phyloP scores from a whole-genome alignment of 2,113 vertebrate genomes.

The Halichoeres trimaculatus region DNA sequence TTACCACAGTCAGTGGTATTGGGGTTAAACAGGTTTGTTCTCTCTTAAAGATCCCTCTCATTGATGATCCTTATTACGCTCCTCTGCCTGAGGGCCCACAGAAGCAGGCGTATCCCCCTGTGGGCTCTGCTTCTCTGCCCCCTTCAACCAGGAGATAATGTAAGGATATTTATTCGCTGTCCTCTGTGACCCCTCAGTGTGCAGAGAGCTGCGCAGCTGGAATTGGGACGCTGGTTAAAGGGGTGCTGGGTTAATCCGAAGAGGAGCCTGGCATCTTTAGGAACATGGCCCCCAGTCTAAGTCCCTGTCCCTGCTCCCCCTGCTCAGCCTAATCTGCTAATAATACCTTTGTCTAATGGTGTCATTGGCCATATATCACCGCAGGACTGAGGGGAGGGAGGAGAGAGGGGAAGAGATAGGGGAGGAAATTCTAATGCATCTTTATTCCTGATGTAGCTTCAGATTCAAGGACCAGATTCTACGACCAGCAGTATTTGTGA shows the following conservation, averaged over 20 bases:
- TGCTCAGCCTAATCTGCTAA: slow-evolving; percentile 83
- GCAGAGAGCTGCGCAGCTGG: slow-evolving; percentile 76
- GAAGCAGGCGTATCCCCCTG: slow-evolving; percentile 52
- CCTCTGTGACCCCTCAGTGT: slow-evolving; percentile 81
- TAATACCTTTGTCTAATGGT: slow-evolving; percentile 87
- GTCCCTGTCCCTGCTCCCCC: slow-evolving; percentile 60
- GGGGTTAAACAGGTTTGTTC: background rate
- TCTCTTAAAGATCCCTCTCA: background rate
- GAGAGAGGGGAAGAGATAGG: slow-evolving; percentile 17
- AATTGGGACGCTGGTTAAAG: slow-evolving; percentile 85
- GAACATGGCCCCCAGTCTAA: slow-evolving; percentile 49
- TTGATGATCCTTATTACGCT: slow-evolving; percentile 48
- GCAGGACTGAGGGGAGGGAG: slow-evolving; percentile 34
- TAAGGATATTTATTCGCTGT: slow-evolving; percentile 92
- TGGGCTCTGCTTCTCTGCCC: slow-evolving; percentile 53
- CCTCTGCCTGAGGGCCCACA: slow-evolving; percentile 79
- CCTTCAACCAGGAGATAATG: slow-evolving; percentile 85
- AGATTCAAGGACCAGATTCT: slow-evolving; percentile 1
- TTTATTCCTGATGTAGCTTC: background rate
- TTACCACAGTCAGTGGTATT: background rate
- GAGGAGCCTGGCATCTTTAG: slow-evolving; percentile 76
- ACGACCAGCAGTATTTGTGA: slow-evolving; percentile 1
- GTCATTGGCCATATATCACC: slow-evolving; percentile 86
- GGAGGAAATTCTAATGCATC: slow-evolving; percentile 28
- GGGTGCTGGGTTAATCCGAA: slow-evolving; percentile 75